phyloP scores from a whole-genome alignment of 2,888 invertebrate species.

The Sarcophaga rosellei region DNA sequence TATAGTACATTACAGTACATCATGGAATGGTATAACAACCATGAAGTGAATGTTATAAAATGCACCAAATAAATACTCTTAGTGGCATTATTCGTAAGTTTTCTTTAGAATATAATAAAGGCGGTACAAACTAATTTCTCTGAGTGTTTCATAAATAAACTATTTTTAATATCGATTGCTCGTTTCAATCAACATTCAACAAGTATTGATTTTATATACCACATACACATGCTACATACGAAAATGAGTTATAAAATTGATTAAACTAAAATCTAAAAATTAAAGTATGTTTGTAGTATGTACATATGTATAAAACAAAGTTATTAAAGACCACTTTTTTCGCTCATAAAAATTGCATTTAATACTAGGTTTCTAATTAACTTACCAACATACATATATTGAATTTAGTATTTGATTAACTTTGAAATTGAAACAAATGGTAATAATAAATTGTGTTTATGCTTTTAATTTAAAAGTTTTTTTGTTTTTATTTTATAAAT shows the following conservation, averaged over 20 bases:
- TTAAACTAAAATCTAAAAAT: constrained; percentile 13
- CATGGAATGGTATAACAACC: no score
- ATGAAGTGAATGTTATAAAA: no score
- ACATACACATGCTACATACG: neutral
- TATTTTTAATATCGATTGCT: constrained; percentile 19
- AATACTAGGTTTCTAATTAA: constrained; percentile 22
- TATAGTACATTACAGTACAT: no score
- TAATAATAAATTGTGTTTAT: neutral
- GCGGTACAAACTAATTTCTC: neutral
- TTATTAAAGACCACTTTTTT: neutral
- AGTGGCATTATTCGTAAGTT: no score
- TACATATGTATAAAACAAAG: neutral
- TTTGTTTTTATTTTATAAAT: neutral
- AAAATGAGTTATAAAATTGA: constrained; percentile 14
- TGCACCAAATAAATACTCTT: no score
- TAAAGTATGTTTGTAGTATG: neutral
- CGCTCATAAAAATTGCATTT: neutral
- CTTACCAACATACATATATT: constrained; percentile 30
- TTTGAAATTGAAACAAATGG: constrained; percentile 1
- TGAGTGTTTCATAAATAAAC: neutral
- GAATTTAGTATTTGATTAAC: neutral
- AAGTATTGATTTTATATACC: constrained; percentile 2
- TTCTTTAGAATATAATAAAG: neutral
- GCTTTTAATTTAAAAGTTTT: neutral
- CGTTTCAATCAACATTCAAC: constrained; percentile 4